phyloP scores from a whole-genome alignment of 2,797 vertebrate species.

The Sebastes oblongus region DNA sequence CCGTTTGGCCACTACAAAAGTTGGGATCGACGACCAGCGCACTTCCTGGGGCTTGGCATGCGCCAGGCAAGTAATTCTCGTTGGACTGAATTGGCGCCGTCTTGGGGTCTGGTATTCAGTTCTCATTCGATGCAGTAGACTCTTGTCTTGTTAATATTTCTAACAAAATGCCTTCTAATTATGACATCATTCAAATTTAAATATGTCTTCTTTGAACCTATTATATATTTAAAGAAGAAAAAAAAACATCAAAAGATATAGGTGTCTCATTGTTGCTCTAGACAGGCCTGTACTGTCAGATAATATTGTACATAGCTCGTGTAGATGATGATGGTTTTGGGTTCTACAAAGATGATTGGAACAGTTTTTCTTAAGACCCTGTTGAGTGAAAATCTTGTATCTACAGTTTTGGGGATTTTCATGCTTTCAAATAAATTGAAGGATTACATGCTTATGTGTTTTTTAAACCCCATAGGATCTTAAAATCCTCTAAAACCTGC shows the following conservation, averaged over 20 bases:
- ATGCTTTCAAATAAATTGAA: not conserved
- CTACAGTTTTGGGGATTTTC: not conserved
- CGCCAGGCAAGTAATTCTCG: too few species aligned
- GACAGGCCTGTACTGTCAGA: not conserved
- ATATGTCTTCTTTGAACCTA: not conserved
- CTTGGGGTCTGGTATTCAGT: too few species aligned
- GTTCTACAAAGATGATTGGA: not conserved
- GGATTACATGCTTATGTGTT: not conserved
- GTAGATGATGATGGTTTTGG: not conserved
- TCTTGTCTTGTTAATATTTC: not conserved
- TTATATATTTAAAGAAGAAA: not conserved
- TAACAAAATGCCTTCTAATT: too few species aligned
- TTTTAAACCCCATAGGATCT: not conserved
- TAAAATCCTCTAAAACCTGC: not conserved
- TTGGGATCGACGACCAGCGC: too few species aligned
- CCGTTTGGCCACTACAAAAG: too few species aligned
- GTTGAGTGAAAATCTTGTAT: not conserved
- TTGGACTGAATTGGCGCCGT: too few species aligned
- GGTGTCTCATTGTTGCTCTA: too few species aligned
- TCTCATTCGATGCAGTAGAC: not conserved
- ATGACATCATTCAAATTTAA: not conserved
- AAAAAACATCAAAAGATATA: not conserved
- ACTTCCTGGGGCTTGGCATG: too few species aligned
- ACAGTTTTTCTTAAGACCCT: not conserved
- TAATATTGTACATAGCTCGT: not conserved